phyloP scores from a whole-genome alignment of 2,888 invertebrate genomes.

The Ophioninae sp. region DNA sequence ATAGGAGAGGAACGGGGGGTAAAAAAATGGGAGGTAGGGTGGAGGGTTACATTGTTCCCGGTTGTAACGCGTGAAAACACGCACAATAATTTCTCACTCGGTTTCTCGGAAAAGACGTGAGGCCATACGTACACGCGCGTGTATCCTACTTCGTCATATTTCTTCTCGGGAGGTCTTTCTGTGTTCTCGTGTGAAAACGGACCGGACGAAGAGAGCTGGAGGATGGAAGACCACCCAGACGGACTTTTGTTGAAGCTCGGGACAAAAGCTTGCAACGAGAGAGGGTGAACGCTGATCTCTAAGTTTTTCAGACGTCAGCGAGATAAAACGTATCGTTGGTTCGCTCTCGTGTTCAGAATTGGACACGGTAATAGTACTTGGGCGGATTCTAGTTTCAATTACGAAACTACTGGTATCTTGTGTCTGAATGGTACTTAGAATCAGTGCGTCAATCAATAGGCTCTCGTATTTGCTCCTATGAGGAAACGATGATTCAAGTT shows the following conservation, averaged over 20 bases:
- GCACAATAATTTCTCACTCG: conserved; percentile 63
- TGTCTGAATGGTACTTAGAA: too few relatives aligned
- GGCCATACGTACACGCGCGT: neutral
- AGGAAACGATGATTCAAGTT: too few relatives aligned
- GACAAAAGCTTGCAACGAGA: conserved; percentile 50
- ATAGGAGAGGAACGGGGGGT: too few relatives aligned
- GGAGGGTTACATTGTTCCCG: conserved; percentile 55
- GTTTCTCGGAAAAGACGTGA: conserved; percentile 40
- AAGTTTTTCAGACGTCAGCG: conserved; percentile 29
- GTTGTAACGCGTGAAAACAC: conserved; percentile 60
- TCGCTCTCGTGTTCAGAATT: neutral
- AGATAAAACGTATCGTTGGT: conserved; percentile 27
- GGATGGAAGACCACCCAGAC: conserved; percentile 48
- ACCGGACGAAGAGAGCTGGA: conserved; percentile 25
- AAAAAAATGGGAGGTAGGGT: neutral
- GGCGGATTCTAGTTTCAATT: too few relatives aligned
- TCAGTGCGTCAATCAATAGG: too few relatives aligned
- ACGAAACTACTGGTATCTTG: too few relatives aligned
- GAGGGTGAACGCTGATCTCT: neutral
- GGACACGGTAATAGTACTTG: too few relatives aligned
- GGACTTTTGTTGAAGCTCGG: conserved; percentile 54
- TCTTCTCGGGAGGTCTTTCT: conserved; percentile 29
- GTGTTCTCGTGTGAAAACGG: conserved; percentile 37
- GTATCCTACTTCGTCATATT: conserved; percentile 29
- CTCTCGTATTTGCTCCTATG: too few relatives aligned